Evolutionary conservation across 2,113 vertebrate genomes (phyloP).

Genomic region (Antechinus stuartii): DNA sequence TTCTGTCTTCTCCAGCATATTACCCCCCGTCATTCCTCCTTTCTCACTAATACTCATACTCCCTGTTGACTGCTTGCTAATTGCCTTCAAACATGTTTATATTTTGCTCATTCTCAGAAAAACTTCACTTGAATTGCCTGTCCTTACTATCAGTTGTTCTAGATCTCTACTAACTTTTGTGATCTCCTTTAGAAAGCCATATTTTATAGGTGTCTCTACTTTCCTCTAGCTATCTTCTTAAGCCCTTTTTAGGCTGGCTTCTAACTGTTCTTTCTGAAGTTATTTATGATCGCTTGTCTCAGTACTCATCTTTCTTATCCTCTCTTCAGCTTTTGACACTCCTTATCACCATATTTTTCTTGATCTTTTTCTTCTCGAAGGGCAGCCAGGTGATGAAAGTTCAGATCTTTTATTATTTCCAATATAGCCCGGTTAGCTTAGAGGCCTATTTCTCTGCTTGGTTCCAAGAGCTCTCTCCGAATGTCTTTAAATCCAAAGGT

Average conservation of each 20-base stretch:
- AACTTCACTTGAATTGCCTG: background rate
- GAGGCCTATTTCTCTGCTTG: too few species aligned
- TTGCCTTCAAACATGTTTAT: background rate
- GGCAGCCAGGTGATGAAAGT: too few species aligned
- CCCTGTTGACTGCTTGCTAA: background rate
- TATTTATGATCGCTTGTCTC: background rate
- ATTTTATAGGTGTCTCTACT: background rate
- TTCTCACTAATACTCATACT: background rate
- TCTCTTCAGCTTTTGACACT: too few species aligned
- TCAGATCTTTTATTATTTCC: too few species aligned
- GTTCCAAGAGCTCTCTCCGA: too few species aligned
- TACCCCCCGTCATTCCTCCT: background rate
- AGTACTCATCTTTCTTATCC: background rate
- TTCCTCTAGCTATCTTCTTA: background rate
- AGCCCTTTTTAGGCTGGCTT: background rate
- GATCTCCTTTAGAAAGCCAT: background rate
- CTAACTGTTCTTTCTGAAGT: background rate
- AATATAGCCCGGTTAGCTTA: too few species aligned
- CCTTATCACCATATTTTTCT: too few species aligned
- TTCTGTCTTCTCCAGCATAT: background rate
- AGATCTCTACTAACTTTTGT: background rate
- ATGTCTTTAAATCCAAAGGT: too few species aligned
- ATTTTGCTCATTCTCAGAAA: background rate
- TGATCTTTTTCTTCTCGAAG: too few species aligned
- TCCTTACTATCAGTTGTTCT: background rate